Evolutionary conservation across 2,113 vertebrate species (phyloP).

Genomic region (Pygoscelis adeliae): DNA sequence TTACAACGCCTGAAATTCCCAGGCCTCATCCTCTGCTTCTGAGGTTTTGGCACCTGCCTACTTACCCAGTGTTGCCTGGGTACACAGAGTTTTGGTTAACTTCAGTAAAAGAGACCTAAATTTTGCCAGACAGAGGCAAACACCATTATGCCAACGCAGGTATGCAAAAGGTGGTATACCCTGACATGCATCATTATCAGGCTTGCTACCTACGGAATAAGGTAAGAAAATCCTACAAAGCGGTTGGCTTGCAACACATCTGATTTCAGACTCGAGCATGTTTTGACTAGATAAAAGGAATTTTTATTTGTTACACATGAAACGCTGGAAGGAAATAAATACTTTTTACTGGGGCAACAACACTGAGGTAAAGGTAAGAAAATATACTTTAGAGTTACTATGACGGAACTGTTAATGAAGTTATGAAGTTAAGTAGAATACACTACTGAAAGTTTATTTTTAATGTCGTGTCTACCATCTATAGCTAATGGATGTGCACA

Average conservation of each 20-base stretch:
- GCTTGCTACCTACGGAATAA: not conserved
- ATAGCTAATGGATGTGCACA: not conserved
- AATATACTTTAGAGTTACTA: not conserved
- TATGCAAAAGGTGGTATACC: not conserved
- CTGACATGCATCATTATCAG: not conserved
- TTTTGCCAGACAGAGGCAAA: not conserved
- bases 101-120: not conserved
- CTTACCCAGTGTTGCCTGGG: not conserved
- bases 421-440: not conserved
- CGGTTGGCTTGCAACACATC: not conserved
- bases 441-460: not conserved
- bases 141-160: not conserved
- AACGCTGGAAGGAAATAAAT: not conserved
- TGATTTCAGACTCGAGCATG: not conserved
- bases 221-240: not conserved
- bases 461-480: not conserved
- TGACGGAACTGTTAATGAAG: not conserved
- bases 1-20: not conserved
- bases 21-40: not conserved
- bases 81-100: not conserved
- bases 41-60: not conserved
- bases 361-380: not conserved
- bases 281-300: not conserved
- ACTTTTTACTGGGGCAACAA: not conserved
- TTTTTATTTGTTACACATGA: not conserved